phyloP scores from a whole-genome alignment of 2,113 vertebrate species.

The Coregonus clupeaformis region DNA sequence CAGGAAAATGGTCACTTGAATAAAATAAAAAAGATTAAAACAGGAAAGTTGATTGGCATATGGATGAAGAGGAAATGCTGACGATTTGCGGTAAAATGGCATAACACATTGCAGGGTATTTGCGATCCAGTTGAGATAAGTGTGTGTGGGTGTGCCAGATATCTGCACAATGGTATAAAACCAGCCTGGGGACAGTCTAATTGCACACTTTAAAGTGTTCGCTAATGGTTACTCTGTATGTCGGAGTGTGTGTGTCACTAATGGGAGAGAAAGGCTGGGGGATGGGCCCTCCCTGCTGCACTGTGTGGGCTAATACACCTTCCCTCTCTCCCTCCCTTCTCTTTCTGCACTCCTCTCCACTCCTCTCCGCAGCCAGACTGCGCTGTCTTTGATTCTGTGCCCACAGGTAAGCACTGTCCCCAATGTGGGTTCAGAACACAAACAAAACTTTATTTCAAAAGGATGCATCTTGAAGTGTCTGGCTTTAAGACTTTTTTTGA shows the following conservation, averaged over 20 bases:
- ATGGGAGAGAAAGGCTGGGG: conserved; percentile 54
- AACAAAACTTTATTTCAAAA: not conserved
- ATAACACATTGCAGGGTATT: conserved; percentile 40
- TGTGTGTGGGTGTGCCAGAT: conserved; percentile 42
- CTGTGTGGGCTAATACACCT: conserved; percentile 18
- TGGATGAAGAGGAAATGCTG: not conserved
- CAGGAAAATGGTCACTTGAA: not conserved
- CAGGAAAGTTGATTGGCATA: not conserved
- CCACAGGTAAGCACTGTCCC: conserved; percentile 1
- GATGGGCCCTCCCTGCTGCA: conserved; percentile 35
- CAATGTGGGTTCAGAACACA: not conserved
- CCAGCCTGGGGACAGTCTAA: conserved; percentile 64
- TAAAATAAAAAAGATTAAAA: conserved; percentile 30
- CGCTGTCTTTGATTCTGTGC: not conserved
- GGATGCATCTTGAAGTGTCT: conserved; percentile 12
- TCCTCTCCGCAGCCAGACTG: not conserved
- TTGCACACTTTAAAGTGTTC: conserved; percentile 67
- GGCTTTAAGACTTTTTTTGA: conserved; percentile 14
- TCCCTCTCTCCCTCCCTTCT: not conserved
- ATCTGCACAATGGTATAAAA: conserved; percentile 59
- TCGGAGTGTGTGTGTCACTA: conserved; percentile 42
- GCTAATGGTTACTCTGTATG: conserved; percentile 55
- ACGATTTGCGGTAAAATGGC: conserved; percentile 3
- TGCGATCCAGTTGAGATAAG: conserved; percentile 49
- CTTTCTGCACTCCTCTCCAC: not conserved